A percentile compares a stretch with the other conserved stretches of the same genome.
Evolutionary conservation across 35 echinoderm and acorn worm species (phyloP).

Genomic region (Chiridota heheva): DNA sequence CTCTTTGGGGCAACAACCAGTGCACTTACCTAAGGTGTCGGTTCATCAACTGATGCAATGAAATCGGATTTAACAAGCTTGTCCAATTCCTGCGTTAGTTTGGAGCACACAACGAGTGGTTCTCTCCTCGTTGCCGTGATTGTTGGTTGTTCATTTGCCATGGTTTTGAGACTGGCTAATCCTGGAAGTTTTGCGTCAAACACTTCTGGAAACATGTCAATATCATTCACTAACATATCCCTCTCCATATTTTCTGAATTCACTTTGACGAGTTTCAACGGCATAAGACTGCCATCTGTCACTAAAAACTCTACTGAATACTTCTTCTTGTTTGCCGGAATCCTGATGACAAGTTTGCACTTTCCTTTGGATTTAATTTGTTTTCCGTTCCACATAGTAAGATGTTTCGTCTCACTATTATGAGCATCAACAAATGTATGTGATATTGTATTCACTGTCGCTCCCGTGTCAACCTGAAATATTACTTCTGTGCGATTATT

Average conservation of each 20-base stretch:
- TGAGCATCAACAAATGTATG: not conserved
- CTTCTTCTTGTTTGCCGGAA: too few species aligned
- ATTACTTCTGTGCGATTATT: conserved; percentile 17
- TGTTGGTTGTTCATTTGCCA: not conserved
- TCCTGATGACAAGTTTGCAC: not conserved
- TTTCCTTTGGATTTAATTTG: not conserved
- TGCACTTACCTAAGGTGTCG: conserved; percentile 10
- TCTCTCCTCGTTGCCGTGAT: conserved; percentile 10
- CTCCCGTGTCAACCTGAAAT: conserved; percentile 42
- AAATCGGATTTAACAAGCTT: not conserved
- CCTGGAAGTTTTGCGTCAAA: conserved; percentile 7
- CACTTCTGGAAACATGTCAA: conserved; percentile 1
- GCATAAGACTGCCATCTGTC: not conserved
- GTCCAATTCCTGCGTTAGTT: conserved; percentile 9
- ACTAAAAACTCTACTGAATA: conserved; percentile 45
- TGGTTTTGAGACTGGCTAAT: not conserved
- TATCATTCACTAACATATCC: not conserved
- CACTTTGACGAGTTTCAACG: conserved; percentile 19
- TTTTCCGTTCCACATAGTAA: conserved; percentile 18
- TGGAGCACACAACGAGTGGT: not conserved
- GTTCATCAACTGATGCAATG: conserved; percentile 6
- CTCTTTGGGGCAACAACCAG: conserved; percentile 7
- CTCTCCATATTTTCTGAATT: conserved; percentile 2
- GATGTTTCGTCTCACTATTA: conserved; percentile 6
- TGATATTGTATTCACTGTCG: conserved; percentile 13